Evolutionary conservation across 1,140 invertebrate species (phyloP).

Genomic region (Sitophilus oryzae): DNA sequence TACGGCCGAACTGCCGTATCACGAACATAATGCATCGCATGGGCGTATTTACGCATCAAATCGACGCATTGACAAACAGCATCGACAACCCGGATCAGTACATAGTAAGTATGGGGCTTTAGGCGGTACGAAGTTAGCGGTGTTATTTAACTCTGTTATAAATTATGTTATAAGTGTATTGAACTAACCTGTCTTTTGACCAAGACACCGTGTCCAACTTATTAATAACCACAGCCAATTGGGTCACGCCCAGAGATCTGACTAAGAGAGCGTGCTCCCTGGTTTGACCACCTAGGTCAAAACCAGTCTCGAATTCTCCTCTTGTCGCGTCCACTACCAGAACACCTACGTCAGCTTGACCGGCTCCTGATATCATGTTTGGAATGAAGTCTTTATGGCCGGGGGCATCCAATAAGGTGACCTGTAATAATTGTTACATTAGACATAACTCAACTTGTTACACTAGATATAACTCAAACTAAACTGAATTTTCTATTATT

Average conservation of each 20-base stretch:
- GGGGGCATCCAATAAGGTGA: slow-evolving; percentile 91
- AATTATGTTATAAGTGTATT: background rate
- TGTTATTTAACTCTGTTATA: background rate
- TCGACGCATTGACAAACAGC: too few relatives aligned
- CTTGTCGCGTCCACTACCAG: slow-evolving; percentile 92
- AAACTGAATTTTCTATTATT: background rate
- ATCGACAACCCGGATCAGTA: too few relatives aligned
- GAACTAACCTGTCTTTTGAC: slow-evolving; percentile 58
- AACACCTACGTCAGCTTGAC: slow-evolving; percentile 94
- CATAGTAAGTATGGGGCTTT: too few relatives aligned
- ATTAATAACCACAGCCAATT: slow-evolving; percentile 79
- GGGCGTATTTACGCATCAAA: too few relatives aligned
- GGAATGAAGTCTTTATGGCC: slow-evolving; percentile 99
- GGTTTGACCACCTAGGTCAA: slow-evolving; percentile 96
- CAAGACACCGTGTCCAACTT: slow-evolving; percentile 79
- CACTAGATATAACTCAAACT: background rate
- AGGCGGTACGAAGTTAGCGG: too few relatives aligned
- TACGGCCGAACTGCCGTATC: too few relatives aligned
- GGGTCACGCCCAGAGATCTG: slow-evolving; percentile 83
- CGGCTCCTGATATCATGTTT: slow-evolving; percentile 97
- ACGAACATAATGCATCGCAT: too few relatives aligned
- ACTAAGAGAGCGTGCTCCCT: slow-evolving; percentile 93
- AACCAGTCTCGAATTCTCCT: slow-evolving; percentile 98
- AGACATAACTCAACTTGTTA: background rate
- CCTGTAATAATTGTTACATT: slow-evolving; percentile 32